Base-by-base conservation (phyloP, 2,888 invertebrate genomes). In the Mesorhabditis sp. region DNA sequence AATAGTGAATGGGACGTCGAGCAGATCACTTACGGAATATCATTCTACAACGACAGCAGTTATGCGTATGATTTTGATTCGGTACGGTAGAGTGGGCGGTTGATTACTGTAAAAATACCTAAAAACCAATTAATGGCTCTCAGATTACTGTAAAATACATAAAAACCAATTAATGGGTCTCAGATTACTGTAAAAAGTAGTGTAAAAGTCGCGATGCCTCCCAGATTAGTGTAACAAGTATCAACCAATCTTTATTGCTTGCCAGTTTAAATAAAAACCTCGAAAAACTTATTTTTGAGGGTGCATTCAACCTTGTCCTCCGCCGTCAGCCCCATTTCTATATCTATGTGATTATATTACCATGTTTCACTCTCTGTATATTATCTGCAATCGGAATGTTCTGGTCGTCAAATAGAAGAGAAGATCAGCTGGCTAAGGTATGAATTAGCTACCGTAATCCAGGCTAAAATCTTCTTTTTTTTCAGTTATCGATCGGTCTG, bases 401-500 rank as follows among this genome's bases (percentile, higher is more conserved):
- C n/a, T 50, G 58, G 10, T 50, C 58, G n/a, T 13, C 10, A 50
- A 50, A 50, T 50, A 10, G 58, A 2, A 50, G n/a, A 50, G 58
- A 50, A 50, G 58, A 50, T 50, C 58, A 50, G 2, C 2, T 50
- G 58, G n/a, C n/a, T 50, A 50, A 50, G 58, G 58, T 50, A 2
- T 13, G n/a, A 1, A 1, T 2, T 28, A 28, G 2, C 2, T 28
- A 28, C 2, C 28, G 28, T 28, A 28, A 28, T 2, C 28, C 28
- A 2, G 2, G 28, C 28, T 28, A 28, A 28, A 50, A 50, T 1
- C 7, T 50, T 2, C 7, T 50, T 50, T 50, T 50, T n/a, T 50
- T 50, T n/a, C 68, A 70, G 71, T 67, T 75, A 15, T 70, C 70
- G 0, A 69, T 75, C 2, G 75, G 72, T 0, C 61, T 75, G 41